Percentiles rank a stretch among this genome's conserved stretches.
These are phyloP conservation scores for Catonia carolina DNA, from an alignment of 2,888 invertebrate species.

Conservation along the genomic window DNA sequence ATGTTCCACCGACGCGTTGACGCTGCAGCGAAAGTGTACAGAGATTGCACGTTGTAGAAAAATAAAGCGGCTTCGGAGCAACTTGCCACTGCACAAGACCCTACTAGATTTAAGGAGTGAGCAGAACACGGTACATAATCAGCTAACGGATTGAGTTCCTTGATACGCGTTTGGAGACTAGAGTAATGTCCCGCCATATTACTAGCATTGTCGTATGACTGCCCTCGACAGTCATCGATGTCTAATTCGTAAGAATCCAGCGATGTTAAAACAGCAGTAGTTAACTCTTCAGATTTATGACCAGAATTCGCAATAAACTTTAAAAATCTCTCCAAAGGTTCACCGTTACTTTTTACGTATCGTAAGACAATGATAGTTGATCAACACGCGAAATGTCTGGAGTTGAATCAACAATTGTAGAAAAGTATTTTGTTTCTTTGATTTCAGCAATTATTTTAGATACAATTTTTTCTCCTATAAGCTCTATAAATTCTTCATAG, in stretches of 20 bases:
- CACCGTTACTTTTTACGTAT: slow-evolving; percentile 9
- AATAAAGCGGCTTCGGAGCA: background rate
- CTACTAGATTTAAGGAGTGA: slow-evolving; percentile 16
- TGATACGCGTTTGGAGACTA: slow-evolving; percentile 13
- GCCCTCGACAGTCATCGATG: slow-evolving; percentile 34
- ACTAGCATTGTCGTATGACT: slow-evolving; percentile 36
- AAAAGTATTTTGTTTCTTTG: slow-evolving; percentile 19
- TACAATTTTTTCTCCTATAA: slow-evolving; percentile 16
- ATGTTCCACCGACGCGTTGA: background rate
- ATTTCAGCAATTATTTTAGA: slow-evolving; percentile 9
- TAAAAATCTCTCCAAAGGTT: slow-evolving; percentile 16
- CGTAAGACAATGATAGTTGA: slow-evolving; percentile 11
- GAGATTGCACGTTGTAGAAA: background rate
- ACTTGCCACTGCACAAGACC: slow-evolving; percentile 1
- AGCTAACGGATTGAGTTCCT: slow-evolving; percentile 2
- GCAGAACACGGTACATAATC: slow-evolving; percentile 20
- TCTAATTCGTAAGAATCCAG: slow-evolving; percentile 24
- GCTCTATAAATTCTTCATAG: slow-evolving; percentile 10
- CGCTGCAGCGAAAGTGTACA: background rate
- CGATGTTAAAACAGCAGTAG: slow-evolving; percentile 18
- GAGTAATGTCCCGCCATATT: slow-evolving; percentile 21
- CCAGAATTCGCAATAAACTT: slow-evolving; percentile 11
- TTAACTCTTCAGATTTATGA: slow-evolving; percentile 14
- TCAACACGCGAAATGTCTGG: slow-evolving; percentile 20
- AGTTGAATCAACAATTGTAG: slow-evolving; percentile 18